Evolutionary conservation across 2,888 invertebrate genomes (phyloP), one percentile per base, ranked within the genome.

Genomic region (Eristalis tenax): DNA sequence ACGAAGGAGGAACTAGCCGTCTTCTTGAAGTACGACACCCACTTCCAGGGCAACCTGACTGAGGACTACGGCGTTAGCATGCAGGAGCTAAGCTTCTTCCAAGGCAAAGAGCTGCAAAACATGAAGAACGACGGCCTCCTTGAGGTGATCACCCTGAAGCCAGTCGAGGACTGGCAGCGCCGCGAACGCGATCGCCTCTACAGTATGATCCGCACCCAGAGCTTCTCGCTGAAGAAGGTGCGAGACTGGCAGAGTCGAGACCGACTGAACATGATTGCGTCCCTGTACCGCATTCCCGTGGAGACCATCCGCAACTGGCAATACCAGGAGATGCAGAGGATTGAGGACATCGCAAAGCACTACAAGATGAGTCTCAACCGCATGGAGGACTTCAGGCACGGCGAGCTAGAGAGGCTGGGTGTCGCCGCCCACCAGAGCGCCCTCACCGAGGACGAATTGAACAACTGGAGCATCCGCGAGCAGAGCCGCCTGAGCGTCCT

Each of bases 151-250:
- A 80, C 69, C 0, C 83, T 92, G 22, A 90, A 91, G 0, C 73
- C 78, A 0, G 84, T 92, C 0, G 89, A 90, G 69, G 61, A 77
- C 0, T 92, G 92, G 92, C 91, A 92, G 82, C 90, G 90, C 50
- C 89, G 88, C 26, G 92, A 92, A 83, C 91, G 92, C 2, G 92
- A 92, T 89, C 92, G 92, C 4, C 89, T 92, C 0, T 92, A 92
- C 79, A 90, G 89, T 2, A 89, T 92, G 32, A 92, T 92, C 23
- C 90, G 90, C 57, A 90, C 90, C n/a, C 92, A 92, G 61, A 91
- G 90, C 68, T 91, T 91, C 79, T 90, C 88, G 0, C 75, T 89
- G 15, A 89, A 89, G 1, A 90, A 91, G 38, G 77, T 92, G 26
- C 89, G 77, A 2, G 89, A 89, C 10, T 92, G 92, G 92, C 92